Base-by-base conservation (phyloP, 2,113 vertebrate genomes). In the Salvelinus fontinalis region DNA sequence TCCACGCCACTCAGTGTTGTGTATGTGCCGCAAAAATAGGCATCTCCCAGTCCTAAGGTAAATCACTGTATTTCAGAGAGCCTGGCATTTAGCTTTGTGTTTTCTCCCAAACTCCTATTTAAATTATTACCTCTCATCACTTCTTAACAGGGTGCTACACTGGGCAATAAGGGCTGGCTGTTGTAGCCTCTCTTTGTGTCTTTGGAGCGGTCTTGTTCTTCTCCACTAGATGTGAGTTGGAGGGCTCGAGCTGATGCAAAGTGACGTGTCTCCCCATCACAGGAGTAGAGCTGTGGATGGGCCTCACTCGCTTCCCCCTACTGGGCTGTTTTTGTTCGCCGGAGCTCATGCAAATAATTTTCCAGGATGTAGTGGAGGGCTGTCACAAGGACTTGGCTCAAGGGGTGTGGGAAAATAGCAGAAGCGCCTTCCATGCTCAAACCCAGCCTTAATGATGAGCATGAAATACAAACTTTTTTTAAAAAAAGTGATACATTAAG, bases 371-470 rank as follows among this genome's bases (percentile, higher is more conserved):
- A 89, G 89, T 84, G 89, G 91, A 94, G 89, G 89, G 91, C 91
- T 93, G 92, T 93, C 93, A 92, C 88, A 90, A 90, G 93, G 86
- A 92, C 92, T 94, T 92, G 92, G 92, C 90, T 93, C 92, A 91
- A 93, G 89, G 93, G 91, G 87, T 93, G 90, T 92, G 91, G 92
- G 93, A 90, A 93, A 93, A 93, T 89, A 92, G 88, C 90, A 91
- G 91, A 88, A 87, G 89, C 87, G 74, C 91, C 91, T 90, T 92
- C 90, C 88, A 85, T 89, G 89, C 88, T 90, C 84, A 86, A 84
- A 89, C 87, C 81, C 88, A 83, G 89, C 87, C 86, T 85, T 88
- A 88, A 92, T 92, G 86, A 91, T 83, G 89, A 91, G 84, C 91
- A 92, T 93, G 91, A 92, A 93, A 93, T 91, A 92, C 92, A 90